Base-by-base conservation (phyloP, 1,140 invertebrate species). In the Saccostrea echinata region DNA sequence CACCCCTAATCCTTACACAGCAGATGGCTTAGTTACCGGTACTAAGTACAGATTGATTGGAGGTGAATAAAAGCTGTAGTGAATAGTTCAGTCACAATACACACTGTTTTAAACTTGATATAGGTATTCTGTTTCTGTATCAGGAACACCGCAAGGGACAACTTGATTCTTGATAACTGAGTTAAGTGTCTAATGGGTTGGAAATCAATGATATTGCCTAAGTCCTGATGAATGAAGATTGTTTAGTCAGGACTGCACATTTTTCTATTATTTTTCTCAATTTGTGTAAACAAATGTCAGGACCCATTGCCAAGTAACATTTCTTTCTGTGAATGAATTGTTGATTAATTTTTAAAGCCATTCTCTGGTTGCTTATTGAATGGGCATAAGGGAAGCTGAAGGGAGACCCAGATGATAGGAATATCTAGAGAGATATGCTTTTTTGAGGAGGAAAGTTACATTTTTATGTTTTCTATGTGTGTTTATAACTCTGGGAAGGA, bases 401-500 rank as follows among this genome's bases (percentile, higher is more conserved):
- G 16, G 21, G n/a, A 61, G n/a, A 18, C 55, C 18, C 27, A 76
- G 24, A 33, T 76, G 16, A 76, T 33, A 33, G 13, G 68, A 33
- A 35, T 13, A 35, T 76, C 27, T 76, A 68, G 27, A 24, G 27
- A 11, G 64, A 68, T 68, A 24, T 68, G 64, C 8, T 76, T 30
- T 76, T 76, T 27, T 18, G 12, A 76, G 11, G 68, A 76, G 68
- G 27, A 76, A 27, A 30, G 68, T 76, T 76, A 76, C 27, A 30
- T 24, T 76, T 76, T 30, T 76, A 76, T 76, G 68, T 76, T 2
- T 76, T 13, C 13, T 16, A 33, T 76, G 68, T 76, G 68, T 76
- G 68, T 76, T 76, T 76, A 76, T 76, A 27, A 76, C 68, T 76
- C 24, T 76, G 24, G 68, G 68, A 27, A 76, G 68, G 68, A 76